Conservation (phyloP, 2,113 vertebrate genomes). For the Heterocephalus glaber region DNA sequence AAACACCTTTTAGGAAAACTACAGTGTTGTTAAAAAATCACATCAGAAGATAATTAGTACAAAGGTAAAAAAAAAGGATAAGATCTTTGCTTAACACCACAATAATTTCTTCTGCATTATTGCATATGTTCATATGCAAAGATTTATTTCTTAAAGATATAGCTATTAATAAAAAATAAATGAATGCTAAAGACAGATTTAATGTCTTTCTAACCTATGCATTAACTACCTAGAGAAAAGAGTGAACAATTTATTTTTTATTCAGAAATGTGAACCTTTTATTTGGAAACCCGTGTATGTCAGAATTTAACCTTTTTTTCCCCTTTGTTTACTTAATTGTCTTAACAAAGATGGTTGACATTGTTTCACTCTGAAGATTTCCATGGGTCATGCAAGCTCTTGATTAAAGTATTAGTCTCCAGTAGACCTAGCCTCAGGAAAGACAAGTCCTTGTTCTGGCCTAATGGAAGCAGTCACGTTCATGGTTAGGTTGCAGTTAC, state of each 20-base stretch:
- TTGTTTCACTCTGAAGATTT: neutral
- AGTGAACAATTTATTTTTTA: neutral
- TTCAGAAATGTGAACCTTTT: neutral
- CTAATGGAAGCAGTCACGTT: neutral
- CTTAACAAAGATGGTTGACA: neutral
- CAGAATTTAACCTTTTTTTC: neutral
- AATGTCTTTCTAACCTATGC: neutral
- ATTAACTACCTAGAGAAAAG: neutral
- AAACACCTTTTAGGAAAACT: neutral
- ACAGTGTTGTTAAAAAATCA: neutral
- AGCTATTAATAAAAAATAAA: neutral
- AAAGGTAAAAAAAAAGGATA: neutral
- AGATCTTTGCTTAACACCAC: neutral
- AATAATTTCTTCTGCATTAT: conserved; percentile 7
- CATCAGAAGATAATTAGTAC: neutral
- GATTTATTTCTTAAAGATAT: neutral
- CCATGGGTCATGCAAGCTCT: neutral
- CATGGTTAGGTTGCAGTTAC: accelerated
- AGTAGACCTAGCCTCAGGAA: neutral
- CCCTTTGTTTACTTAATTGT: neutral
- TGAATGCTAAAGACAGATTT: neutral
- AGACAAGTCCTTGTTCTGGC: accelerated
- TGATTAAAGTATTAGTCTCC: neutral
- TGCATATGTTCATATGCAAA: neutral
- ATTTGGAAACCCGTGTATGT: neutral